Base-by-base conservation (phyloP, 2,797 vertebrate genomes). In the Clarias pachynema region DNA sequence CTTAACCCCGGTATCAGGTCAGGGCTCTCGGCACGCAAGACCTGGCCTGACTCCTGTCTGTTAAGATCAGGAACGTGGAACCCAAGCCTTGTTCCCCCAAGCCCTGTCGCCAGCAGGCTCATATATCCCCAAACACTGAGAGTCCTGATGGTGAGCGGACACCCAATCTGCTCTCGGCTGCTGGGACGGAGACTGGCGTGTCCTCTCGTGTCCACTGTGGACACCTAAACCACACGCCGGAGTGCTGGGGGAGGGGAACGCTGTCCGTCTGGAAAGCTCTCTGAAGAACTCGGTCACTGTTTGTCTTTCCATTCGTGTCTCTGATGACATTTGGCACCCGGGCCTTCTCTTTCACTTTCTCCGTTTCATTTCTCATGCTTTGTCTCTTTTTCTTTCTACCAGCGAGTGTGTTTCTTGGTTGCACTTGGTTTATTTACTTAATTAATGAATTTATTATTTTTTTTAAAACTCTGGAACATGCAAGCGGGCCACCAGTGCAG, bases 261-360 rank as follows among this genome's bases (percentile, higher is more conserved):
- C 84, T 87, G 87, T 14, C 40, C 87, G 81, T 83, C 82, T 86
- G 89, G 44, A 62, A 82, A 87, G 90, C 88, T 73, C 89, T 89
- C 84, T 88, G 92, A 90, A 90, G 69, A 89, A 93, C 89, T 77
- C 81, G 87, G 68, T 84, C 88, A 89, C 88, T 91, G 91, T 92
- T 93, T 91, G 88, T 79, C 87, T 92, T 90, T 91, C 90, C 83
- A 79, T 83, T 86, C 74, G 82, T 84, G 75, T 83, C 66, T n/a
- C 40, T 65, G 44, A 0, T 66, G 80, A 78, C 87, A 78, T 87
- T 87, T 87, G 82, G 86, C 85, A 85, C 87, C 85, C 77, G 7
- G 91, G 89, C 87, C 91, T 80, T 89, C 10, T 85, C 62, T 78
- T 81, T 83, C 59, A 2, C 40, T n/a, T 68, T 53, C 26, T 37